Base-by-base conservation (phyloP, 1,140 invertebrate species). In the Drosophila lowei region DNA sequence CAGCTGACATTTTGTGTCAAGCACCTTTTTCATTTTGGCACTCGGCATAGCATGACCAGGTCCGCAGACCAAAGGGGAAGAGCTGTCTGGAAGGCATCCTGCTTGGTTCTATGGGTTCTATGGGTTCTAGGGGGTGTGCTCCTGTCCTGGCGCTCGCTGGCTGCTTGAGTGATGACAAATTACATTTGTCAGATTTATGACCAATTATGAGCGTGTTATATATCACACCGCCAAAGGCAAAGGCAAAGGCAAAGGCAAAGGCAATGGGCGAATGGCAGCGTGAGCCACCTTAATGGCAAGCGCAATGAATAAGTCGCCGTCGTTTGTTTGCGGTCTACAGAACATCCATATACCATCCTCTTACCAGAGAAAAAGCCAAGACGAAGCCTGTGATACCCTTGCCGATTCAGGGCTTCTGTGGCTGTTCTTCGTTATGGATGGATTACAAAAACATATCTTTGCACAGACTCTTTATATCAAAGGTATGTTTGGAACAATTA, bases 121-220 rank as follows among this genome's bases (percentile, higher is more conserved):
- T 1, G 42, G 38, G 15, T 38, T 28, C 55, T 18, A 43, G 53
- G 62, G 54, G 74, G 52, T 60, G 52, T 60, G 61, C 34, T 54
- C 48, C 49, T 75, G 68, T n/a, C 53, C 11, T 56, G 42, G 28
- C 46, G 58, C 23, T 25, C 46, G 58, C 74, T 77, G 34, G 56
- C 80, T 72, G 84, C 85, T 89, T 88, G 85, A 90, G 89, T 90
- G 89, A 89, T 90, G 89, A 90, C 89, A 90, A 90, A 90, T 90
- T 90, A 90, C 89, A 78, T 90, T 90, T 90, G 89, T 90, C 89
- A 90, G 89, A 90, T 90, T 90, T 90, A 90, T 90, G 89, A 90
- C 89, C 89, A 90, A 90, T 90, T 90, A 90, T 90, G 89, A 90
- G 89, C 81, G 89, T 90, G 89, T 90, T 90, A 90, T 90, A 90